Base-by-base conservation (phyloP, 2,797 vertebrate genomes). In the Myripristis jacobus region DNA sequence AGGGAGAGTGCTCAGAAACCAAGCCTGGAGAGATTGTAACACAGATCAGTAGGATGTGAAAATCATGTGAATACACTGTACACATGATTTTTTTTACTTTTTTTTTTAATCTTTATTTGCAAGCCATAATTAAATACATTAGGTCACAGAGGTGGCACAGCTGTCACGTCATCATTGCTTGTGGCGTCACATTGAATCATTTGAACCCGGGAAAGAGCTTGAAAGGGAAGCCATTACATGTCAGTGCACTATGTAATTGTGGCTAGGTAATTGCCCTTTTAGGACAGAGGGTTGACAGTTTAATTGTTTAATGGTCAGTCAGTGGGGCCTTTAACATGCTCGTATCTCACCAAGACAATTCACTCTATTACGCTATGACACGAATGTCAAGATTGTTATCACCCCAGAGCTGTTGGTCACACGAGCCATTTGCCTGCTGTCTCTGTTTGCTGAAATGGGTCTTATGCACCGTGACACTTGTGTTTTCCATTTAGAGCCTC, bases 271-370 rank as follows among this genome's bases (percentile, higher is more conserved):
- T 88, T 91, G 68, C 57, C 78, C 73, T 88, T 84, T 84, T 67
- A 82, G 56, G 66, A 77, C 71, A 46, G 18, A 47, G 18, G 73
- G 85, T 51, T 79, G 83, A 73, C 73, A 75, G 38, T 84, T 88
- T 88, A 91, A 89, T 91, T 89, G 83, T 79, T 86, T 89, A 84
- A 89, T 86, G 83, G 75, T 77, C 68, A 62, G 65, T 73, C 85
- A 86, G 85, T 81, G 82, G 80, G 69, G 57, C 78, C 64, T 78
- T 59, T 52, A 62, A 70, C 80, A 60, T 74, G 71, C 70, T 65
- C 15, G n/a, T 70, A 77, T 76, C 46, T 73, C 56, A 47, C 21
- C 1, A 36, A 72, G 54, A 76, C 86, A 73, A 78, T 86, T 81
- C 56, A 72, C 52, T 72, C 75, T 66, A 66, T 78, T 74, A 82